Conservation (phyloP, 2,113 vertebrate species). For the Onychostoma macrolepis region DNA sequence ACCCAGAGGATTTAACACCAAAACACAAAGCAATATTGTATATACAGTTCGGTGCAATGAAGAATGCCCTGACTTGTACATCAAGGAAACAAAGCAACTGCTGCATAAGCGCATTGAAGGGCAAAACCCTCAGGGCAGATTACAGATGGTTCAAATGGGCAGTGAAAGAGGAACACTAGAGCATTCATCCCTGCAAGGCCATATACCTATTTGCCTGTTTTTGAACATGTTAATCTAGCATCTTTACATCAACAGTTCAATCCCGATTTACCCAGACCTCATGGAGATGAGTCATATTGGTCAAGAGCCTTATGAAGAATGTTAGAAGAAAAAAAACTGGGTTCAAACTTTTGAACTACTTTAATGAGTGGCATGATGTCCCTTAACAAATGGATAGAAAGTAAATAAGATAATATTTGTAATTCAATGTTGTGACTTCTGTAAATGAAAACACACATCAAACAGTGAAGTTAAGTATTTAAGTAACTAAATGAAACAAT, state of each 20-base stretch:
- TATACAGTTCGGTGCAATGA: slow-evolving; percentile 1
- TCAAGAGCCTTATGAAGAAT: not conserved
- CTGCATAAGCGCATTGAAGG: slow-evolving; percentile 29
- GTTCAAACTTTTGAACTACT: not conserved
- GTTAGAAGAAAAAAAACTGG: not conserved
- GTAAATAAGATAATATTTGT: not conserved
- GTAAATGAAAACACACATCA: not conserved
- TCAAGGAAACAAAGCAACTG: slow-evolving; percentile 18
- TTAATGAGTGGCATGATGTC: not conserved
- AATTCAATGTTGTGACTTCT: not conserved
- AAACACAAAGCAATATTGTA: slow-evolving; percentile 37
- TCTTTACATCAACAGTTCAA: not conserved
- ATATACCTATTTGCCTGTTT: not conserved
- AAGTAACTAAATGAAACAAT: not conserved
- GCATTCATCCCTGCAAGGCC: not conserved
- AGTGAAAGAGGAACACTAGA: not conserved
- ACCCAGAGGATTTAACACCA: slow-evolving; percentile 25
- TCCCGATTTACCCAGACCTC: not conserved
- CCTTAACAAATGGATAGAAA: not conserved
- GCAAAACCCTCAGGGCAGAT: not conserved
- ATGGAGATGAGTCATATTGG: not conserved
- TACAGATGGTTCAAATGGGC: slow-evolving; percentile 14
- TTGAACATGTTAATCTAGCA: not conserved
- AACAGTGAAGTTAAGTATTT: not conserved
- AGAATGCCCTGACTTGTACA: slow-evolving; percentile 24